phyloP scores from a whole-genome alignment of 2,113 vertebrate genomes.

The Saguinus midas region DNA sequence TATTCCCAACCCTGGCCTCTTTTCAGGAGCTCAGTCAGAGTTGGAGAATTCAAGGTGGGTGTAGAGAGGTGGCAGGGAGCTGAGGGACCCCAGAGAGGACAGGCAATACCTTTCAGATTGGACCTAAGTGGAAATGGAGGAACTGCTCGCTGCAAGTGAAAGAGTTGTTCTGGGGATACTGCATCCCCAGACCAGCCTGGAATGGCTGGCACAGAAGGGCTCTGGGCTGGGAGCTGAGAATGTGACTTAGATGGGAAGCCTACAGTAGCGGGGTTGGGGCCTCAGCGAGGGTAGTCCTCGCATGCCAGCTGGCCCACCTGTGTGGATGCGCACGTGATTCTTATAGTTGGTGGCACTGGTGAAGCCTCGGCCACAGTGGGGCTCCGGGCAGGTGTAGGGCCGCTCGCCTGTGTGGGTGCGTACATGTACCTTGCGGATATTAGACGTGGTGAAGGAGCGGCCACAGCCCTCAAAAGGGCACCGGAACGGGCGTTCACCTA shows the following conservation, averaged over 20 bases:
- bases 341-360: conserved; percentile 92
- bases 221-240: neutral
- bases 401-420: conserved; percentile 89
- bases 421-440: conserved; percentile 90
- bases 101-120: neutral
- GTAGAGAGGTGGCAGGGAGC: neutral
- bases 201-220: neutral
- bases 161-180: neutral
- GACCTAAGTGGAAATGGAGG: neutral
- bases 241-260: neutral
- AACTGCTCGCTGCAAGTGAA: neutral
- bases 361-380: conserved; percentile 87
- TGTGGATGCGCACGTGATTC: conserved; percentile 92
- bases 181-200: neutral
- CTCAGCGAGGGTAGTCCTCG: neutral
- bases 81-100: neutral
- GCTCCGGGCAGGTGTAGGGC: conserved; percentile 87
- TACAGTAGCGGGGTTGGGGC: neutral
- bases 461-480: conserved; percentile 90
- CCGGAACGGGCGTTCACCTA: conserved; percentile 89
- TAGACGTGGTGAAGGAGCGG: conserved; percentile 89
- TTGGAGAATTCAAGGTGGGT: neutral
- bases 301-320: conserved; percentile 81
- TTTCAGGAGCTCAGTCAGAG: neutral
- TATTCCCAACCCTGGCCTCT: neutral